Conservation (phyloP, 2,113 vertebrate species). For the Grammomys dolichurus region DNA sequence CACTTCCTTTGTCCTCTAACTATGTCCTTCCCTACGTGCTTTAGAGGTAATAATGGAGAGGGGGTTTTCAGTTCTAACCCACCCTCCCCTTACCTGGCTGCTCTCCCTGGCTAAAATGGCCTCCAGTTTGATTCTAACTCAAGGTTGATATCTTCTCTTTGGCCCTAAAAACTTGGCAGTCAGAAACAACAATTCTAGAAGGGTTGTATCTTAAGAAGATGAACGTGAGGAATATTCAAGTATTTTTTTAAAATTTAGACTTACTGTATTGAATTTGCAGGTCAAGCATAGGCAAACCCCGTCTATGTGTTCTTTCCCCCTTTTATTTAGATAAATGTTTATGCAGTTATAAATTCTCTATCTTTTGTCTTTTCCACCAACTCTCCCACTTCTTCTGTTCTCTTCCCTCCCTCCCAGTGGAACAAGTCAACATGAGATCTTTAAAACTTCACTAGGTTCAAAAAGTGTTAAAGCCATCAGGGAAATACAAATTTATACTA, state of each 20-base stretch:
- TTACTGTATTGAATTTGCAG: neutral
- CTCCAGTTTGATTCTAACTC: neutral
- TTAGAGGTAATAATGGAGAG: neutral
- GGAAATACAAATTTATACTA: neutral
- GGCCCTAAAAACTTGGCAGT: neutral
- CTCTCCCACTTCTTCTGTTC: too few relatives aligned
- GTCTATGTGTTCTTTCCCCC: neutral
- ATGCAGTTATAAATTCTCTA: neutral
- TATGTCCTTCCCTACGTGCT: neutral
- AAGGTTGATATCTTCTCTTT: neutral
- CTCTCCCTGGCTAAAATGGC: neutral
- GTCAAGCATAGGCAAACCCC: neutral
- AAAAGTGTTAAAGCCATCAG: neutral
- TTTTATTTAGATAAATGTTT: neutral
- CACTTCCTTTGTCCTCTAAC: neutral
- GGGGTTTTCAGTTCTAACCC: neutral
- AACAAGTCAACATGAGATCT: neutral
- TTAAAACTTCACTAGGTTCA: neutral
- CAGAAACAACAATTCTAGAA: neutral
- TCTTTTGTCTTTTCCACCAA: neutral
- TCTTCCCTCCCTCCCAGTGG: neutral
- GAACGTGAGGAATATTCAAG: neutral
- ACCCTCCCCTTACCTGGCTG: neutral
- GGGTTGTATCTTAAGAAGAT: neutral
- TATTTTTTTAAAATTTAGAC: neutral